A percentile compares a stretch with the other conserved stretches of the same genome.
These are phyloP conservation scores for Coregonus clupeaformis DNA, from an alignment of 2,113 vertebrate genomes.

Conservation along the genomic window DNA sequence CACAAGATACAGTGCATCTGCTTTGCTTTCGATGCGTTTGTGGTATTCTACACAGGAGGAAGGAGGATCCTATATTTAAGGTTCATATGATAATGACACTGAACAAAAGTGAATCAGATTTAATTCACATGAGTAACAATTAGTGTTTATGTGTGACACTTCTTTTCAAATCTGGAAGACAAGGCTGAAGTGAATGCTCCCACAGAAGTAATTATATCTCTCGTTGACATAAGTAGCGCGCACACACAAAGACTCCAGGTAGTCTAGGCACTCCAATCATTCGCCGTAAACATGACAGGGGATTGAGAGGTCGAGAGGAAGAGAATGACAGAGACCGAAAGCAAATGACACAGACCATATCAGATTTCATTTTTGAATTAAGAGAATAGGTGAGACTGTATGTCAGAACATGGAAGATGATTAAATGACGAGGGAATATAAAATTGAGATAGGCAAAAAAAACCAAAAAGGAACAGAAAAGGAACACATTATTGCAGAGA, in stretches of 20 bases:
- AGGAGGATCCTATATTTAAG: background rate
- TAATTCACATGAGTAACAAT: conserved; percentile 42
- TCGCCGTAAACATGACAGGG: conserved; percentile 36
- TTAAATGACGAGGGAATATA: background rate
- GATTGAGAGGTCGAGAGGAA: conserved; percentile 15
- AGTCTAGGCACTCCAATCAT: conserved; percentile 40
- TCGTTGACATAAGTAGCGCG: conserved; percentile 24
- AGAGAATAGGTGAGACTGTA: conserved; percentile 12
- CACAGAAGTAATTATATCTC: conserved; percentile 47
- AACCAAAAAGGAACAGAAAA: background rate
- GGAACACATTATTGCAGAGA: background rate
- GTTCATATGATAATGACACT: conserved; percentile 5
- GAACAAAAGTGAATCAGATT: conserved; percentile 29
- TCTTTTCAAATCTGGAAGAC: conserved; percentile 43
- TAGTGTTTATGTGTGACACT: conserved; percentile 40
- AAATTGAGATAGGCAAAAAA: background rate
- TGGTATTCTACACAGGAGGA: background rate
- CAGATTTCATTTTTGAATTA: conserved; percentile 40
- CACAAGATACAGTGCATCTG: background rate
- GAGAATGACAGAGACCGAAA: conserved; percentile 15
- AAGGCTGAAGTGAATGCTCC: conserved; percentile 36
- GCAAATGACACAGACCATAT: conserved; percentile 29
- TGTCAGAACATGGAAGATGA: conserved; percentile 14
- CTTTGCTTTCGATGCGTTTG: background rate
- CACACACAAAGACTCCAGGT: conserved; percentile 57